Base-by-base conservation (phyloP, 2,113 vertebrate species). In the Oncorhynchus clarkii region DNA sequence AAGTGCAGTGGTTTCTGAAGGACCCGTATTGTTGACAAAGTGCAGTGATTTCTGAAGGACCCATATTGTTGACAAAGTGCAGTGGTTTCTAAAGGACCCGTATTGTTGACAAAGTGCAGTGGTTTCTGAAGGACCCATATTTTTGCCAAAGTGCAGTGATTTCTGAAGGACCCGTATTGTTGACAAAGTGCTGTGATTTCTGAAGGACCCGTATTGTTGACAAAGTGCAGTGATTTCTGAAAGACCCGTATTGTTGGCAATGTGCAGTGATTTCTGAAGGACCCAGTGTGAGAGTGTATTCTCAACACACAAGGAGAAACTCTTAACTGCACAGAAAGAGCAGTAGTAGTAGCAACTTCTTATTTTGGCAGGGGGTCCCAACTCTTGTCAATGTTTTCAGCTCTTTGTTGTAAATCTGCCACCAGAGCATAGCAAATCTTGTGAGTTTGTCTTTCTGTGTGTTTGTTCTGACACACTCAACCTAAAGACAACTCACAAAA, bases 321-420 rank as follows among this genome's bases (percentile, higher is more conserved):
- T 22, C 39, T 39, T 39, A 7, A 31, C 59, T 51, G 31, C 29
- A 72, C 76, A 79, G 59, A 51, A 31, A 67, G 54, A 77, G 67
- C 71, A 75, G 75, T 70, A 76, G 34, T 34, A 34, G 48, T 80
- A 81, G 74, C 67, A 71, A 14, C 70, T 57, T 73, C 72, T 71
- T 75, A 77, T 81, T 89, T 86, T 85, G 79, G 80, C 78, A 81
- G 79, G 77, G 84, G 75, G 54, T 77, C 75, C n/a, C 1, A 48
- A 67, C 39, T 73, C 48, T 75, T 74, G 59, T 87, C 77, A 77
- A 60, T 48, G 67, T 34, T 74, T 80, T 82, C 59, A 67, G 26
- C 20, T 81, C 71, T 57, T 9, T 74, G 14, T 45, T 57, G 54
- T 66, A 69, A 82, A 72, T 80, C 65, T 62, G 29, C 67, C 72